These are phyloP conservation scores for Rutpela maculata DNA, from an alignment of 2,888 invertebrate species.

Conservation along the genomic window DNA sequence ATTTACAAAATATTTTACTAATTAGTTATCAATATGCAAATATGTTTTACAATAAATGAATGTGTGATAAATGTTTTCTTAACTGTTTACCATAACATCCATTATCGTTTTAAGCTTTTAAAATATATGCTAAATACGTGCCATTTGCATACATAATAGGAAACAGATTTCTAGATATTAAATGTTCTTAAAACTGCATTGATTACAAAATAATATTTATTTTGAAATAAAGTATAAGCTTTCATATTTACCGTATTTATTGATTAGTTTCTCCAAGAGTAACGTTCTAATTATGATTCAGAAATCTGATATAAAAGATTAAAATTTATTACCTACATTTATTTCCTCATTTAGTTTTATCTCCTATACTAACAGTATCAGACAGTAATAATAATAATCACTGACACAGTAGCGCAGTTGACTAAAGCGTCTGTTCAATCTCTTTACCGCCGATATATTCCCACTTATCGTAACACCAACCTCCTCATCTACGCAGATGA, in stretches of 20 bases:
- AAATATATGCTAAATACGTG: neutral
- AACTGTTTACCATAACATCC: neutral
- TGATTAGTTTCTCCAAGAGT: neutral
- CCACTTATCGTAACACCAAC: too few relatives aligned
- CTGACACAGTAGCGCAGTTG: too few relatives aligned
- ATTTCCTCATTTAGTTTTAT: too few relatives aligned
- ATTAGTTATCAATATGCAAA: neutral
- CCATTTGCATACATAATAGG: conserved; percentile 9
- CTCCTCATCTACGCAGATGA: too few relatives aligned
- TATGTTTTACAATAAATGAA: neutral
- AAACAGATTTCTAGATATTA: neutral
- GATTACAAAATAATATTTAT: neutral
- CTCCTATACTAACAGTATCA: too few relatives aligned
- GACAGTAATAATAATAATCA: too few relatives aligned
- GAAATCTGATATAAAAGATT: neutral
- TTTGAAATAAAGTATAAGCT: neutral
- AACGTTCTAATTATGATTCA: too few relatives aligned
- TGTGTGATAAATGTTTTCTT: neutral
- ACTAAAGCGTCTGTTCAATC: too few relatives aligned
- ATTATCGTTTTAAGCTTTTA: neutral
- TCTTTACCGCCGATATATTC: too few relatives aligned
- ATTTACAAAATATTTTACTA: neutral
- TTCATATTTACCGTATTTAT: conserved; percentile 4
- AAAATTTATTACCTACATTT: too few relatives aligned
- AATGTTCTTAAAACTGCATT: neutral